These are phyloP conservation scores for Cosmopolites sordidus DNA, from an alignment of 2,888 invertebrate genomes.

Conservation along the genomic window DNA sequence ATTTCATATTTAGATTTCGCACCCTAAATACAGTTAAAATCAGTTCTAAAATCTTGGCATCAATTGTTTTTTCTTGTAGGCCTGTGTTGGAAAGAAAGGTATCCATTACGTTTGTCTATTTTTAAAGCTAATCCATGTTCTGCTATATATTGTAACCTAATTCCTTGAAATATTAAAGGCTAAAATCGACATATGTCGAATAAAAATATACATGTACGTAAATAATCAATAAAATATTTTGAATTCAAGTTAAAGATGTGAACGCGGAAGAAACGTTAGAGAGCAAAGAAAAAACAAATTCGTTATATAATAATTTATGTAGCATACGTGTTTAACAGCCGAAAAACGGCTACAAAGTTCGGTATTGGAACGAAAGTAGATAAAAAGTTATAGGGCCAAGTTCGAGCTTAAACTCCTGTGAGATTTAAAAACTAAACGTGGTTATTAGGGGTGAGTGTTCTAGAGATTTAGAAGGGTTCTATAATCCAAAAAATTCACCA, in stretches of 20 bases:
- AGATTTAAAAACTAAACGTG: constrained; percentile 23
- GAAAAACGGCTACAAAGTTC: constrained; percentile 18
- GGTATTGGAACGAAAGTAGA: constrained; percentile 20
- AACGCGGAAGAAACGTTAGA: background rate
- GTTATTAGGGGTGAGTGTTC: constrained; percentile 15
- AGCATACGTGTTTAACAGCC: constrained; percentile 24
- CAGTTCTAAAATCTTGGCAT: no score
- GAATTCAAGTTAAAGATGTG: background rate
- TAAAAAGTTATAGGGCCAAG: constrained; percentile 23
- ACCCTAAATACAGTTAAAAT: no score
- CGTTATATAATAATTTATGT: constrained; percentile 20
- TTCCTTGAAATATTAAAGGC: no score
- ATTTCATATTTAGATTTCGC: no score
- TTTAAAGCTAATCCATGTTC: no score
- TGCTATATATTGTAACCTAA: no score
- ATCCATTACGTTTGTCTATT: no score
- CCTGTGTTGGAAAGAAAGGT: no score
- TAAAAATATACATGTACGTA: no score
- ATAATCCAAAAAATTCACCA: constrained; percentile 13
- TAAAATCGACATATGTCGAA: no score
- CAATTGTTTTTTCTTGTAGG: no score
- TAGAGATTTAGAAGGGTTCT: constrained; percentile 10
- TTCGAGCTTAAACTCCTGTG: constrained; percentile 13
- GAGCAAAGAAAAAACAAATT: constrained; percentile 16
- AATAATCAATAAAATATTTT: no score